phyloP scores from a whole-genome alignment of 1,140 invertebrate species.

The Zaprionus africanus region DNA sequence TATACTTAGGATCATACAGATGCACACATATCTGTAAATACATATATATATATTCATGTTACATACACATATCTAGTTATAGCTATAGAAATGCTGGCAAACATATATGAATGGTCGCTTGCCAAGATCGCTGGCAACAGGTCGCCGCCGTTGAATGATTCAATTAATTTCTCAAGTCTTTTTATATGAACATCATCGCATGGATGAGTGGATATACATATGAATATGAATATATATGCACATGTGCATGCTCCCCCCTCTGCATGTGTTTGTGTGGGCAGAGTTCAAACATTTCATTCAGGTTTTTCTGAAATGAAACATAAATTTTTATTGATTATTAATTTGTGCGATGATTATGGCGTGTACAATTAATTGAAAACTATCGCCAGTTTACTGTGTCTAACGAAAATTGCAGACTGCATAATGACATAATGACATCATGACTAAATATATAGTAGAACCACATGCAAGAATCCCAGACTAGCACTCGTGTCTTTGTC shows the following conservation, averaged over 20 bases:
- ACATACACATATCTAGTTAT: conserved; percentile 28
- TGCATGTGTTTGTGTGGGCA: conserved; percentile 24
- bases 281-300: conserved; percentile 48
- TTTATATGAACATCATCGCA: conserved; percentile 67
- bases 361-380: conserved; percentile 43
- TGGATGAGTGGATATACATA: conserved; percentile 63
- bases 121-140: conserved; percentile 73
- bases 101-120: conserved; percentile 45
- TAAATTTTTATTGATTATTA: conserved; percentile 45
- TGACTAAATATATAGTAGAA: conserved; percentile 54
- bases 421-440: conserved; percentile 55
- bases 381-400: not conserved
- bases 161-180: conserved; percentile 79
- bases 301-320: conserved; percentile 18
- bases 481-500: conserved; percentile 58
- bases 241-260: not conserved
- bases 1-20: conserved; percentile 22
- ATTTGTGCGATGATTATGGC: conserved; percentile 14
- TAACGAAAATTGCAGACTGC: conserved; percentile 9
- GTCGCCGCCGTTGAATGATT: conserved; percentile 76
- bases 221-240: conserved; percentile 31
- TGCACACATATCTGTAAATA: conserved; percentile 11
- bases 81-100: conserved; percentile 4
- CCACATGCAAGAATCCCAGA: conserved; percentile 43
- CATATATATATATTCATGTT: conserved; percentile 18